A percentile compares a stretch with the other conserved stretches of the same genome.
phyloP scores from a whole-genome alignment of 2,797 vertebrate species.

The Streptopelia turtur region DNA sequence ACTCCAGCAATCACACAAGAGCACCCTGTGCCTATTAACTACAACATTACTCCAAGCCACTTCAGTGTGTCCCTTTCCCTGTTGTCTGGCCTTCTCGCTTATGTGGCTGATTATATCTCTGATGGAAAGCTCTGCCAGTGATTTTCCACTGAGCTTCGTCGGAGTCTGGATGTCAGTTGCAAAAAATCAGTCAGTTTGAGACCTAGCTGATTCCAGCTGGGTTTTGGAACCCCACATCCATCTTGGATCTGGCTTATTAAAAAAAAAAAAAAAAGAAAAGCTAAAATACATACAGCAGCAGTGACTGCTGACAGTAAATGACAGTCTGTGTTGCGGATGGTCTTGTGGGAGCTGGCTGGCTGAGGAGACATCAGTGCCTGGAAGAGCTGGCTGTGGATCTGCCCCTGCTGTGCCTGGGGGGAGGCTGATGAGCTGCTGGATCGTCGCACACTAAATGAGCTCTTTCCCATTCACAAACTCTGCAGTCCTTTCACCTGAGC shows the following conservation, averaged over 20 bases:
- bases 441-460: not conserved
- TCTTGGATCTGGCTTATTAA: not conserved
- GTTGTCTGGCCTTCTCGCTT: not conserved
- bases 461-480: not conserved
- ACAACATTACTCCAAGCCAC: not conserved
- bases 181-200: not conserved
- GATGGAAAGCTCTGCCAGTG: not conserved
- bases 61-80: not conserved
- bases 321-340: not conserved
- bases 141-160: not conserved
- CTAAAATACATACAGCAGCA: not conserved
- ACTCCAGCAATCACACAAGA: not conserved
- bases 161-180: not conserved
- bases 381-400: not conserved
- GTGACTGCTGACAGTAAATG: not conserved
- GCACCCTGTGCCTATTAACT: not conserved
- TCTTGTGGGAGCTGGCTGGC: not conserved
- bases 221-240: not conserved
- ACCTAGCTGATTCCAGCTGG: not conserved
- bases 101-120: not conserved
- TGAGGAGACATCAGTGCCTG: accelerated
- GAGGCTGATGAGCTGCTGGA: not conserved
- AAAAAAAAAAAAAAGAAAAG: not conserved
- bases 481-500: not conserved
- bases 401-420: not conserved